These are phyloP conservation scores for Geothlypis trichas DNA, from an alignment of 2,113 vertebrate species.

Conservation along the genomic window DNA sequence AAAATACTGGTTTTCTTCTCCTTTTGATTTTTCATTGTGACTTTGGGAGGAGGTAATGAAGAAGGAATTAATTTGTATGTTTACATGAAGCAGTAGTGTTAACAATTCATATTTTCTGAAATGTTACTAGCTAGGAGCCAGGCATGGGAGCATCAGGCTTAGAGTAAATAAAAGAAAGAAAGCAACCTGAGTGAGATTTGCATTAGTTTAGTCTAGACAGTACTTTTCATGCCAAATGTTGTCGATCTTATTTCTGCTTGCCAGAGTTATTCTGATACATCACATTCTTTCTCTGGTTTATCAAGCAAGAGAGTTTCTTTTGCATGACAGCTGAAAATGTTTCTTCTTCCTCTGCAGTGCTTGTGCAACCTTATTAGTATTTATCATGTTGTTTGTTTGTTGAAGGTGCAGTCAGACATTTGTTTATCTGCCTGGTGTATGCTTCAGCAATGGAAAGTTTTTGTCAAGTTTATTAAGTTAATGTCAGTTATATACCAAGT, in stretches of 20 bases:
- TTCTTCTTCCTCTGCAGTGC: neutral
- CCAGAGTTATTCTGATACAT: constrained; percentile 14
- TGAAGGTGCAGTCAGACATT: neutral
- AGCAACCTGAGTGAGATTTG: constrained; percentile 27
- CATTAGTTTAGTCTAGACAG: constrained; percentile 32
- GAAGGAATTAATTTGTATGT: neutral
- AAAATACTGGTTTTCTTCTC: neutral
- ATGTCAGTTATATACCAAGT: neutral
- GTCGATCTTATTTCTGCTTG: constrained; percentile 27
- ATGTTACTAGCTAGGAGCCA: neutral
- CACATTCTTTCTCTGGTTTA: neutral
- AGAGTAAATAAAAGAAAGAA: constrained; percentile 38
- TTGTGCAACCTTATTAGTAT: neutral
- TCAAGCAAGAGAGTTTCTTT: constrained; percentile 26
- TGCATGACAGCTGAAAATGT: neutral
- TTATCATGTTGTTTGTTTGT: neutral
- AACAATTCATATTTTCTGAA: neutral
- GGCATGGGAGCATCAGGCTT: constrained; percentile 10
- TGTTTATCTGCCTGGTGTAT: neutral
- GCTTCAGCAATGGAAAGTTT: neutral
- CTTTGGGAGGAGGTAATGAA: neutral
- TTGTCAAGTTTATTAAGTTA: neutral
- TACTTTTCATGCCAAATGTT: neutral
- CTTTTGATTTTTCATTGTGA: neutral
- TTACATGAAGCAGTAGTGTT: neutral